A percentile compares a stretch with the other conserved stretches of the same genome.
Evolutionary conservation across 2,797 vertebrate genomes (phyloP).

Genomic region (Gallinago nigripennis): DNA sequence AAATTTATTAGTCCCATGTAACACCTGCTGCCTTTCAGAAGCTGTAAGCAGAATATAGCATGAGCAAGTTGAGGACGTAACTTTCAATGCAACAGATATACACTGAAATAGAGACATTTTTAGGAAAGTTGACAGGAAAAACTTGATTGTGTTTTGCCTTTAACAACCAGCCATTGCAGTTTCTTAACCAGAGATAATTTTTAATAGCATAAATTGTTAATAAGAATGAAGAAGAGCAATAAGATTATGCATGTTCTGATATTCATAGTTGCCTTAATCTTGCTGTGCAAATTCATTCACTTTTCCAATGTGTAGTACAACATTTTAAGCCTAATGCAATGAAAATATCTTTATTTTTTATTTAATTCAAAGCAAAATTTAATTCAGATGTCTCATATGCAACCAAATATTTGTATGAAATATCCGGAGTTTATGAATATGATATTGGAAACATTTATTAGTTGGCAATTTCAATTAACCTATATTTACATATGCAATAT

Average conservation of each 20-base stretch:
- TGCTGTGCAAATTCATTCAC: neutral
- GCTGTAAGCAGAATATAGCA: neutral
- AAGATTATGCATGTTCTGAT: neutral
- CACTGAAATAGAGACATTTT: neutral
- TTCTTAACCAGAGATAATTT: neutral
- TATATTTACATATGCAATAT: slow-evolving; percentile 49
- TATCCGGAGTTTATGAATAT: slow-evolving; percentile 18
- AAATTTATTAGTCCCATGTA: neutral
- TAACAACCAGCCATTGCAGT: neutral
- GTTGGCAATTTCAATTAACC: slow-evolving; percentile 44
- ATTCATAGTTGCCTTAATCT: neutral
- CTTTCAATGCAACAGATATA: neutral
- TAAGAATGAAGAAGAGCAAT: neutral
- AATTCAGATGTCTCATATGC: neutral
- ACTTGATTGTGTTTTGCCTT: neutral
- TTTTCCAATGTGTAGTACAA: neutral
- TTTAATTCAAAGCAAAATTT: slow-evolving; percentile 9
- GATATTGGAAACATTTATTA: slow-evolving; percentile 37
- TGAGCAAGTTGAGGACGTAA: neutral
- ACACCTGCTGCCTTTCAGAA: neutral
- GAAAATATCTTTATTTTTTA: neutral
- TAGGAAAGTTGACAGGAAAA: neutral
- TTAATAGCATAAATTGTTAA: neutral
- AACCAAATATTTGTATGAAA: slow-evolving; percentile 8
- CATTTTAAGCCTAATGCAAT: neutral